phyloP scores from a whole-genome alignment of 2,888 invertebrate species.

The Mylabris sibirica region DNA sequence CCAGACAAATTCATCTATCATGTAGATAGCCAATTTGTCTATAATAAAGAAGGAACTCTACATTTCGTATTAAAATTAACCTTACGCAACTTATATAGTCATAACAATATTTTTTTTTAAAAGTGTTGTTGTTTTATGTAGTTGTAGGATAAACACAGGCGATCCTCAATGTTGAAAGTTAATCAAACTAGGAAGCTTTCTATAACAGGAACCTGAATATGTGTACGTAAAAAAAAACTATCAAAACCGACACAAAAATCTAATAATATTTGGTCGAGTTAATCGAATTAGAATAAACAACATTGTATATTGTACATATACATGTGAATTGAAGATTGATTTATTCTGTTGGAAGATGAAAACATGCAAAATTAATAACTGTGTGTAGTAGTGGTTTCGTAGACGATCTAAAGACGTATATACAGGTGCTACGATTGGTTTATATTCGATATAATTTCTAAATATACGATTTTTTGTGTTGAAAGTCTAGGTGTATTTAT shows the following conservation, averaged over 20 bases:
- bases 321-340: background rate
- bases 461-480: background rate
- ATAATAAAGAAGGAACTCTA: background rate
- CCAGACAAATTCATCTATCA: conserved; percentile 7
- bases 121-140: conserved; percentile 3
- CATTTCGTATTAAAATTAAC: conserved; percentile 14
- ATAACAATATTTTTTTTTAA: conserved; percentile 25
- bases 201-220: background rate
- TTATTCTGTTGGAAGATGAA: background rate
- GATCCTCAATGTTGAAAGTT: conserved; percentile 32
- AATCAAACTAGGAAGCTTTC: conserved; percentile 20
- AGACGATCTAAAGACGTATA: background rate
- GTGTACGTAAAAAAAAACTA: background rate
- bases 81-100: conserved; percentile 33
- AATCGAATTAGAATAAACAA: conserved; percentile 1
- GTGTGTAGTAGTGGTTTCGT: background rate
- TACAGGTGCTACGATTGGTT: background rate
- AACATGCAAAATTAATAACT: background rate
- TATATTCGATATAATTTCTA: background rate
- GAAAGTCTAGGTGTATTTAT: background rate
- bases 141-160: conserved; percentile 31
- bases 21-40: background rate
- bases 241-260: background rate
- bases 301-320: background rate
- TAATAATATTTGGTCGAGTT: conserved; percentile 15